Evolutionary conservation across 2,888 invertebrate genomes (phyloP), one percentile per base, ranked within the genome.

Genomic region (Nomada flava): DNA sequence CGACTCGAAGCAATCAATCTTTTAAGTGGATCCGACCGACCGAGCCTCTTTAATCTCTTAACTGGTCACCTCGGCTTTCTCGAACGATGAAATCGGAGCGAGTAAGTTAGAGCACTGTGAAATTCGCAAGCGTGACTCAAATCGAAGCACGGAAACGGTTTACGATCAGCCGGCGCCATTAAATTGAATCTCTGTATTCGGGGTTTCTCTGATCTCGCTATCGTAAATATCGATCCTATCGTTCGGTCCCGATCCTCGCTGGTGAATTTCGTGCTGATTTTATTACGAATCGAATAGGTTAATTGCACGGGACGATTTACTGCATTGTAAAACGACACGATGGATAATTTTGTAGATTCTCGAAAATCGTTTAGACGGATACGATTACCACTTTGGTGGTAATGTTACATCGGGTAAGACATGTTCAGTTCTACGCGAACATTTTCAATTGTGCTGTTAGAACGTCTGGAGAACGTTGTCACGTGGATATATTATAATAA

Each of bases 101-200:
- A 72, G 74, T 71, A 82, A 86, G 80, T 82, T 83, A 47, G 82
- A 64, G 68, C 76, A 82, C 80, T 69, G 77, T 53, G 79, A 82
- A 82, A 83, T 81, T 83, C 76, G 79, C 64, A 55, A 84, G 83
- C 85, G 83, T 84, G 87, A 88, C 84, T 86, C 70, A 86, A 88
- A 89, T 89, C 86, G 62, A 72, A 74, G 77, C 77, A 76, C 81
- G 69, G 79, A 86, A 85, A 82, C 83, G 73, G 79, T 87, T 88
- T 87, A 86, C 87, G 87, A 86, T 79, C 79, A 69, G 76, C 75
- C 77, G 65, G 60, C 68, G 76, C 80, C 80, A 83, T 87, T 86
- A 88, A 88, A 88, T 87, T 76, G 88, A 86, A 88, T 87, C 85
- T 79, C 82, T 85, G 81, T 85, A 83, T 79, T 83, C 73, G 50